phyloP scores from a whole-genome alignment of 2,113 vertebrate genomes.

The Urocynchramus pylzowi region DNA sequence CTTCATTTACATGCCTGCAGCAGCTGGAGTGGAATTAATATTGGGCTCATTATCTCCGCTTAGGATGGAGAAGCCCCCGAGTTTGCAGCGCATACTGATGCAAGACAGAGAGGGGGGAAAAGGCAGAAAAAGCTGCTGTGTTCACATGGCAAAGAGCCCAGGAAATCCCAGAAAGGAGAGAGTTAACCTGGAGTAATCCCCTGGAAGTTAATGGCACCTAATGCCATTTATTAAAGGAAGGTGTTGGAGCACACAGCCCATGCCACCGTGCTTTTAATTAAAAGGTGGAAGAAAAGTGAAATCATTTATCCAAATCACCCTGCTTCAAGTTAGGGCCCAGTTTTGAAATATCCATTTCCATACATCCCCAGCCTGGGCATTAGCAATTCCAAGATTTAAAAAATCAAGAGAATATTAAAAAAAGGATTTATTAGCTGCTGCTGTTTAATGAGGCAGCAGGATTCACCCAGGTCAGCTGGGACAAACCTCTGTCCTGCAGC shows the following conservation, averaged over 20 bases:
- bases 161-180: neutral
- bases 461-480: neutral
- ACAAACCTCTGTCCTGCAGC: neutral
- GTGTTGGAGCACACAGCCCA: neutral
- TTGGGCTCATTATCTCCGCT: slow-evolving; percentile 8
- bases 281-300: slow-evolving; percentile 36
- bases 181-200: neutral
- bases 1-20: neutral
- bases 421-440: neutral
- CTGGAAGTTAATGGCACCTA: neutral
- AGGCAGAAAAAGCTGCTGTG: neutral
- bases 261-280: slow-evolving; percentile 28
- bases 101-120: neutral
- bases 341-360: neutral
- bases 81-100: neutral
- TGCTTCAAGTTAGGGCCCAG: neutral
- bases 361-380: neutral
- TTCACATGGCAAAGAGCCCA: neutral
- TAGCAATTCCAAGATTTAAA: slow-evolving; percentile 16
- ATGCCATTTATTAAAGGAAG: neutral
- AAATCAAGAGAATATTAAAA: slow-evolving; percentile 5
- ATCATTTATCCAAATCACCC: slow-evolving; percentile 50
- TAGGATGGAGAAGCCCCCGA: neutral
- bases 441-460: neutral
- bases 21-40: slow-evolving; percentile 33